A percentile compares a stretch with the other conserved stretches of the same genome.
Conservation (phyloP, 2,888 invertebrate species). For the Polydrusus cervinus region DNA sequence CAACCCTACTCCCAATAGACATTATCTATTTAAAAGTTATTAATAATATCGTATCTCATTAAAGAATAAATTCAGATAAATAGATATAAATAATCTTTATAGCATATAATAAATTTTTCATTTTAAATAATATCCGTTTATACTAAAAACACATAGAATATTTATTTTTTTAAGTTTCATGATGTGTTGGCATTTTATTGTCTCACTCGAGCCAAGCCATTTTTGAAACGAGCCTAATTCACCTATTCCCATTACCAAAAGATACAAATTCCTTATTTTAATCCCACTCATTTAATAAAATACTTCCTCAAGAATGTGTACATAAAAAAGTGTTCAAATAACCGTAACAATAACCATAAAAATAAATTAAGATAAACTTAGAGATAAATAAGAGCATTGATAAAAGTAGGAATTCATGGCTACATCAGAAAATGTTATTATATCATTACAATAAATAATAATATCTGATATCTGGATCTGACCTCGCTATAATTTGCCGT, state of each 20-base stretch:
- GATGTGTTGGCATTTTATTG: not conserved
- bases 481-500: too few species aligned
- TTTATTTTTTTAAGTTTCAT: not conserved
- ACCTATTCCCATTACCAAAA: not conserved
- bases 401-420: too few species aligned
- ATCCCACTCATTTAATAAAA: too few species aligned
- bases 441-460: not conserved
- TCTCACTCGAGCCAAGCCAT: not conserved
- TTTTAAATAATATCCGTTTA: constrained; percentile 4
- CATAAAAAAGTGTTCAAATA: too few species aligned
- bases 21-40: constrained; percentile 4
- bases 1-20: not conserved
- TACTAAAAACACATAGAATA: not conserved
- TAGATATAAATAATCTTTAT: constrained; percentile 8
- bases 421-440: too few species aligned
- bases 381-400: too few species aligned
- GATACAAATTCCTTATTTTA: too few species aligned
- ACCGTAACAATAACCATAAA: too few species aligned
- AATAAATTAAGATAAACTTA: too few species aligned
- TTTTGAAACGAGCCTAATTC: not conserved
- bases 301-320: too few species aligned
- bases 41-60: constrained; percentile 2
- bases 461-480: too few species aligned
- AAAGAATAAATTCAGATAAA: constrained; percentile 5
- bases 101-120: not conserved